Evolutionary conservation across 2,113 vertebrate species (phyloP).

Genomic region (Pterocles gutturalis): DNA sequence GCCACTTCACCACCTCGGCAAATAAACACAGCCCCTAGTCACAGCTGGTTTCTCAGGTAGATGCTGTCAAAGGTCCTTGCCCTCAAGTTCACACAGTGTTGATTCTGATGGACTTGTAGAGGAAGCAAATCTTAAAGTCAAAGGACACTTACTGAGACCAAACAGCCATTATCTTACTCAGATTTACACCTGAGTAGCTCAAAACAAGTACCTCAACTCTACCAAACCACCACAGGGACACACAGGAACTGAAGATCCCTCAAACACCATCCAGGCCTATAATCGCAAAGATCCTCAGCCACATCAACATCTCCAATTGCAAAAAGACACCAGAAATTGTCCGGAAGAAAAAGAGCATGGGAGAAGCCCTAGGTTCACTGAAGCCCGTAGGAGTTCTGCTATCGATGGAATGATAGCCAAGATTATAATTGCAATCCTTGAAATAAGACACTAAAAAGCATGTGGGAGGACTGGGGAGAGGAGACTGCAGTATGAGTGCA

Average conservation of each 20-base stretch:
- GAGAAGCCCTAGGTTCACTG: not conserved
- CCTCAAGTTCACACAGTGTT: not conserved
- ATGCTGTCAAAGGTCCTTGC: not conserved
- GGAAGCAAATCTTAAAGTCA: not conserved
- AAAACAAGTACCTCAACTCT: not conserved
- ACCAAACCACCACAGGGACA: not conserved
- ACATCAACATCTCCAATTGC: not conserved
- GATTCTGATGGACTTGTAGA: not conserved
- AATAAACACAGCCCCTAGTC: not conserved
- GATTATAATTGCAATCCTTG: not conserved
- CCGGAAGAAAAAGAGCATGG: not conserved
- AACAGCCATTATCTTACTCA: not conserved
- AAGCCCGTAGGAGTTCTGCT: not conserved
- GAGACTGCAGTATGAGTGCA: not conserved
- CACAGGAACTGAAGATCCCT: not conserved
- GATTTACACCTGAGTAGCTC: not conserved
- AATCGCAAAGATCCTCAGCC: not conserved
- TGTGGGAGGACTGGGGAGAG: fast-evolving
- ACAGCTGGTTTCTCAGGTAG: not conserved
- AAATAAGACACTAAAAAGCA: not conserved
- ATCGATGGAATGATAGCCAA: not conserved
- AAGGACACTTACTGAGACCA: not conserved
- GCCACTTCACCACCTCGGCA: not conserved
- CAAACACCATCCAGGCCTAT: not conserved
- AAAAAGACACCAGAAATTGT: not conserved